Base-by-base conservation (phyloP, 2,113 vertebrate genomes). In the Paratilapia polleni region DNA sequence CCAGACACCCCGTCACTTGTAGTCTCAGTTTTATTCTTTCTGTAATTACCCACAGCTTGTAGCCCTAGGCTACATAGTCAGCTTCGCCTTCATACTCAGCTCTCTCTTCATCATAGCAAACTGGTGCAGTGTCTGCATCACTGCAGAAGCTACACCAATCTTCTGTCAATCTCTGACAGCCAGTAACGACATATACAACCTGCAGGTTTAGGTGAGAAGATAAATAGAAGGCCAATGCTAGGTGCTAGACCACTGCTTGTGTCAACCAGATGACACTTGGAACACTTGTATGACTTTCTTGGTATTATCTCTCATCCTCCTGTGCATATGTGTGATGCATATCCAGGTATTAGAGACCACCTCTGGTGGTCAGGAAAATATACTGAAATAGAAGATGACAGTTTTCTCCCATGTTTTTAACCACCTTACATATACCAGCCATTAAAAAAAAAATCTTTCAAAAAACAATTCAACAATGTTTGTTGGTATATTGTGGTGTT, bases 401-500 rank as follows among this genome's bases (percentile, higher is more conserved):
- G 60, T 85, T 78, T 36, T 81, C 73, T 15, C 31, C 41, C 7
- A 28, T 63, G 60, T 31, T 26, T 61, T 62, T 31, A 80, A 49
- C 63, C 73, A 75, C 14, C 22, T 34, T 81, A 20, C 22, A 84
- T 73, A 36, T 74, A 43, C 20, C 34, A 64, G 20, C n/a, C 11
- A 22, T 38, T 22, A 62, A 26, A 28, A 28, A 5, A 61, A 20
- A 6, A 31, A 31, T 63, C 36, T 75, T 34, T 78, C 56, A 54
- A 77, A 77, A 61, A 57, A 80, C 41, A 77, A 38, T 26, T 8
- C 6, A 24, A 28, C 38, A 64, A n/a, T 62, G 34, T 80, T 74
- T 34, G 64, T 43, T 28, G 36, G n/a, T 54, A 68, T 78, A 58
- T n/a, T 80, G 36, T 77, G 15, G 22, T 81, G 70, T 77, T 84